Percentiles rank a stretch among this genome's conserved stretches.
Evolutionary conservation across 2,797 vertebrate species (phyloP).

Genomic region (Denticeps clupeoides): DNA sequence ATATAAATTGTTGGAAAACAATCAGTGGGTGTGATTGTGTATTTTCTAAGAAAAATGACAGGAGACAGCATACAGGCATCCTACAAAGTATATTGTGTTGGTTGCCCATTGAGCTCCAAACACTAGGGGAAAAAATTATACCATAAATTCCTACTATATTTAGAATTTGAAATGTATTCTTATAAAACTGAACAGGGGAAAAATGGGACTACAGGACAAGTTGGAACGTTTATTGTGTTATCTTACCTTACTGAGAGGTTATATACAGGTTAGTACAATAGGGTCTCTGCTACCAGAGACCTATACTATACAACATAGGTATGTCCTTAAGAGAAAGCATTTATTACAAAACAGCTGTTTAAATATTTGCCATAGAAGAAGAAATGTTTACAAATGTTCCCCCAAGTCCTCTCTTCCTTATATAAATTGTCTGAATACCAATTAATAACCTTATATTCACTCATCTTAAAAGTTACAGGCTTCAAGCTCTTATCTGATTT

Average conservation of each 20-base stretch:
- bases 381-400: slow-evolving; percentile 7
- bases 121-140: no score
- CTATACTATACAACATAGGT: slow-evolving; percentile 5
- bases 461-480: neutral
- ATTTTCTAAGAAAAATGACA: no score
- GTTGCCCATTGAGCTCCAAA: no score
- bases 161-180: no score
- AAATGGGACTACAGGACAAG: neutral
- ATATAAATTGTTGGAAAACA: neutral
- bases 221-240: slow-evolving; percentile 59
- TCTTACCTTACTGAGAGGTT: slow-evolving; percentile 59
- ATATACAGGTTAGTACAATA: slow-evolving; percentile 59
- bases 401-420: slow-evolving; percentile 2
- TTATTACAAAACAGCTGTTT: slow-evolving; percentile 2
- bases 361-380: slow-evolving; percentile 1
- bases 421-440: slow-evolving; percentile 2
- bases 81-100: no score
- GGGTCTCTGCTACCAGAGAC: neutral
- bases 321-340: slow-evolving; percentile 6
- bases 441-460: neutral
- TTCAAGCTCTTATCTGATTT: neutral
- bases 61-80: no score
- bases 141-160: no score
- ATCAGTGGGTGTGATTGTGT: neutral
- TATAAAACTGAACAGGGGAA: no score